These are phyloP conservation scores for Petrosia ficiformis DNA, from an alignment of 37 sponge, comb jelly and placozoan genomes.

Conservation along the genomic window DNA sequence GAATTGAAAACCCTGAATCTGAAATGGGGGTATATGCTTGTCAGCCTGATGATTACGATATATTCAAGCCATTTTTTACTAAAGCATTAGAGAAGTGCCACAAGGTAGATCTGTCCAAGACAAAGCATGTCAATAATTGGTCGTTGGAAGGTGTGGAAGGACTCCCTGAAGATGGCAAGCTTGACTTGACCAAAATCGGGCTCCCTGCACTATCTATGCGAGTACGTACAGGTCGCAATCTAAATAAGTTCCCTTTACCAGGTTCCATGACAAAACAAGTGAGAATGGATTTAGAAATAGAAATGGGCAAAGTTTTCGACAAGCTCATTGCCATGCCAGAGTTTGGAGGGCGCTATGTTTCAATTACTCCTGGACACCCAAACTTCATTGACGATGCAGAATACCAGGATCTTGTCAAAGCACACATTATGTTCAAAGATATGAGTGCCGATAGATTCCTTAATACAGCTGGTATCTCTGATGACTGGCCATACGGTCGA, in stretches of 20 bases:
- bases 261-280: slow-evolving; percentile 1
- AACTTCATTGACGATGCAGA: neutral
- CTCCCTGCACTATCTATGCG: slow-evolving; percentile 2
- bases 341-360: neutral
- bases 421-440: slow-evolving; percentile 10
- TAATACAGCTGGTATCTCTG: slow-evolving; percentile 2
- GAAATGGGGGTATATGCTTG: slow-evolving; percentile 12
- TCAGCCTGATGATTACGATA: neutral
- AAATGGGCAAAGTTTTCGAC: neutral
- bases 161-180: neutral
- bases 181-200: neutral
- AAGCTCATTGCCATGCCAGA: neutral
- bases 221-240: slow-evolving; percentile 1
- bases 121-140: slow-evolving; percentile 6
- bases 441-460: neutral
- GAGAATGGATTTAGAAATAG: slow-evolving; percentile 1
- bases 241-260: neutral
- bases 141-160: neutral
- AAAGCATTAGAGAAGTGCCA: slow-evolving; percentile 6
- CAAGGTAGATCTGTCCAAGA: slow-evolving; percentile 1
- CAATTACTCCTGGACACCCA: slow-evolving; percentile 4
- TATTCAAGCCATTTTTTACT: slow-evolving; percentile 8
- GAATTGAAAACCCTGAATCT: slow-evolving; percentile 14
- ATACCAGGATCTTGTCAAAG: neutral
- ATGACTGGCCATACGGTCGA: slow-evolving; percentile 5